Base-by-base conservation (phyloP, 2,888 invertebrate species). In the Lathronympha strigana region DNA sequence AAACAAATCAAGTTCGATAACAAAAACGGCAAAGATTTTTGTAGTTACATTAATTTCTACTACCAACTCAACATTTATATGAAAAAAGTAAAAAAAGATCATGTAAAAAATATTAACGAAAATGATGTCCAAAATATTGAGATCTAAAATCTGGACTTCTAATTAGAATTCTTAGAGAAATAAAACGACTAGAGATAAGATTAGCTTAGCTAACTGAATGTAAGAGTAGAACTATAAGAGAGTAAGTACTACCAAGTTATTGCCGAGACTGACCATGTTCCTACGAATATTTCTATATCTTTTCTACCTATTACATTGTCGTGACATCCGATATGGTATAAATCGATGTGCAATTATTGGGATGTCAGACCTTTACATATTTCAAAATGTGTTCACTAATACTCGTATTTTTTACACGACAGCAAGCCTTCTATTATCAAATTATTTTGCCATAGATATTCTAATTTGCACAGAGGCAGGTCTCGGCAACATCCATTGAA, bases 111-210 rank as follows among this genome's bases (percentile, higher is more conserved):
- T 36, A n/a, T 13, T 21, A 21, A 58, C 21, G 31, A 19, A 53
- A 53, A 21, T 21, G 0, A 28, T 45, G 19, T 47, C 13, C 57
- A 57, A 28, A 61, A 28, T 38, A 50, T 40, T 61, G 50, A 60
- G 36, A 50, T 50, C 28, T 61, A 50, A 38, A 45, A 33, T 9
- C n/a, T 36, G 15, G 36, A 60, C 33, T 15, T 21, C 74, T 75
- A 69, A 71, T 73, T 19, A 71, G 74, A 76, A 71, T 75, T 58
- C 15, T 23, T 84, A 49, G 19, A 21, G 13, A 61, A 61, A 60
- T 54, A 13, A 66, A 66, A 60, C 60, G 64, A 66, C 64, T 66
- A 64, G 64, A 66, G 6, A 13, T 17, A 17, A 47, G 54, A 66
- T 61, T 66, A 66, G 61, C 6, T 43, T 45, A 62, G 36, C 11